Evolutionary conservation across 2,797 vertebrate species (phyloP), one percentile per base, ranked within the genome.

Genomic region (Sciurus carolinensis): DNA sequence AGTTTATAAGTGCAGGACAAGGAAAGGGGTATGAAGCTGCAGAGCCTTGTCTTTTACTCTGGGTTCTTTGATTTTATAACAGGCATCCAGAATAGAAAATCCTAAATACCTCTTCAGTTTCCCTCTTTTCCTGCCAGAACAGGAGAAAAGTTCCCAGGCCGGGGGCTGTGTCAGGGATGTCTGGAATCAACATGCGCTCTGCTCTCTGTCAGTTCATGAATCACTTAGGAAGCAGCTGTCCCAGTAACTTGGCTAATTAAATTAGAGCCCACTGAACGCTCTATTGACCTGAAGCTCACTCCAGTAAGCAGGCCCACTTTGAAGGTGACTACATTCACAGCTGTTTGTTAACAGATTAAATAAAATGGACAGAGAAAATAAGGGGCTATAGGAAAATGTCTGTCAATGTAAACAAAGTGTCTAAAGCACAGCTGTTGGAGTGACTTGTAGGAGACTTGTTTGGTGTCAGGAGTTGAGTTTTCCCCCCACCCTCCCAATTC

Each of bases 241-340:
- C 71, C 77, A 42, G 88, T 62, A 47, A 91, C 52, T 30, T 88
- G 77, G 83, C 94, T 97, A 96, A 98, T 97, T 95, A 84, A 92
- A 97, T 96, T 92, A 96, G 82, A 93, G 86, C 30, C 71, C 52
- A 24, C 73, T 95, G 95, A 97, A 96, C 77, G 95, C 92, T 95
- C 96, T 96, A 92, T 50, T 97, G 97, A 96, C 96, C 97, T 93
- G 82, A 89, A 5, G 30, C 85, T 97, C 95, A 97, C 59, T 89
- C 88, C 94, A 95, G 71, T 71, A 85, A 96, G 88, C 95, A 96
- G 86, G 72, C 66, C 85, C 69, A 64, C 85, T 90, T 95, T 36
- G 75, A 95, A 97, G 86, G 86, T 94, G 82, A 91, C 86, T 66
- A 10, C 62, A 82, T 67, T 91, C 50, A 59, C 20, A 39, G 86